Evolutionary conservation across 92 coral and sea anemone genomes (phyloP).

Genomic region (Montipora capitata): DNA sequence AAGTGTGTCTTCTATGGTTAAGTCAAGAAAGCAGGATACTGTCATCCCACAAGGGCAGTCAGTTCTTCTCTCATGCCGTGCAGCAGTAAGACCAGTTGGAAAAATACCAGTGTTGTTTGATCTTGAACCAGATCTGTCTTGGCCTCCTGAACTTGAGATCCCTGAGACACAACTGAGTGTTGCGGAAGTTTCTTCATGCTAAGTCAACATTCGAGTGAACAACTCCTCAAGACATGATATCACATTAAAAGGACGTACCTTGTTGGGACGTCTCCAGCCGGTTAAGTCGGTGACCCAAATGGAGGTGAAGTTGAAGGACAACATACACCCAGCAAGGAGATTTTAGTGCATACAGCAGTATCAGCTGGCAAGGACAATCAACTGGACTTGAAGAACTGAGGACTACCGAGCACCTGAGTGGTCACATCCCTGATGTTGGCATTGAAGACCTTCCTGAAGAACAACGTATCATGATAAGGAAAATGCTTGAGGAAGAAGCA

Average conservation of each 20-base stretch:
- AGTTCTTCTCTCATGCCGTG: constrained; percentile 44
- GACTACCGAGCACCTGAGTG: neutral
- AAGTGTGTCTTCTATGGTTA: no score
- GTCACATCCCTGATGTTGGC: constrained; percentile 64
- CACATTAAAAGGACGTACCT: constrained; percentile 50
- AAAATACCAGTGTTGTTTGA: constrained; percentile 77
- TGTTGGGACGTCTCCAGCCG: constrained; percentile 63
- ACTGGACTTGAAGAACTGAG: neutral
- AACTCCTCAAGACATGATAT: constrained; percentile 58
- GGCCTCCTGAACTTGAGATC: constrained; percentile 70
- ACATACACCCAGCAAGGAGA: neutral
- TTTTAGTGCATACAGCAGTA: neutral
- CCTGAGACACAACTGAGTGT: constrained; percentile 38
- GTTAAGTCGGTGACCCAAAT: constrained; percentile 77
- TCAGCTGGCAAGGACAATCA: neutral
- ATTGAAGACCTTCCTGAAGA: constrained; percentile 51
- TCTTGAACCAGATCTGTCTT: constrained; percentile 62
- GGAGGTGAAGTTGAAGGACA: constrained; percentile 31
- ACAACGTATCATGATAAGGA: constrained; percentile 40
- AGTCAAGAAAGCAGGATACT: constrained; percentile 54
- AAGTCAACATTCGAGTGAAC: no score
- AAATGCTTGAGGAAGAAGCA: constrained; percentile 76
- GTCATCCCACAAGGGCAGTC: no score
- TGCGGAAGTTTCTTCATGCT: constrained; percentile 24
- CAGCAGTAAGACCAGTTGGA: constrained; percentile 55